Percentiles rank a stretch among this genome's conserved stretches.
Evolutionary conservation across 2,113 vertebrate genomes (phyloP).

Genomic region (Scopus umbretta): DNA sequence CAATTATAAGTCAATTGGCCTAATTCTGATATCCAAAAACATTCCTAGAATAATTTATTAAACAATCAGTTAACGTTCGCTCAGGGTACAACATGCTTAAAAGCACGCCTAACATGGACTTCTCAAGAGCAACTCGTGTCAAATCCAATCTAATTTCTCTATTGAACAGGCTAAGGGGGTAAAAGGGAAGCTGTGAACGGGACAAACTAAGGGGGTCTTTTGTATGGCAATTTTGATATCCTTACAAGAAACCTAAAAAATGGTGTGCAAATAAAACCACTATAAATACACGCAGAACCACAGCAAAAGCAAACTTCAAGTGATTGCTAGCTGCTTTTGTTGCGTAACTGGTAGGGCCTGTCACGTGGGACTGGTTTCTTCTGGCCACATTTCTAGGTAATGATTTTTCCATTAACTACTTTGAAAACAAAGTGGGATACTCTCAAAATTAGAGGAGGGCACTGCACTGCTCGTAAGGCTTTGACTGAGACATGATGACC

Average conservation of each 20-base stretch:
- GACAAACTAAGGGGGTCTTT: not conserved
- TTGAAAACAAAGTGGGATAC: not conserved
- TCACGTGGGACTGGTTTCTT: not conserved
- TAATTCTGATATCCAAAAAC: not conserved
- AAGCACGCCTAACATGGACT: not conserved
- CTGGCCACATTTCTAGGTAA: not conserved
- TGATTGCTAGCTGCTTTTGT: not conserved
- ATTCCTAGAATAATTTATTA: not conserved
- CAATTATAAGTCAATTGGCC: not conserved
- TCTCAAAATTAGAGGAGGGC: not conserved
- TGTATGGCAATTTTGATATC: not conserved
- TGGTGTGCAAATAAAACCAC: not conserved
- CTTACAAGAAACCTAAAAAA: not conserved
- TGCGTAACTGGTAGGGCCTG: not conserved
- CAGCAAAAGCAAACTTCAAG: not conserved
- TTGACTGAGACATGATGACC: not conserved
- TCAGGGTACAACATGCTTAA: not conserved
- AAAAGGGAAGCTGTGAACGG: not conserved
- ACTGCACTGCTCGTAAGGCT: not conserved
- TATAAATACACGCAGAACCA: not conserved
- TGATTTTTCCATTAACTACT: conserved; percentile 8
- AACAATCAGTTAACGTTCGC: not conserved
- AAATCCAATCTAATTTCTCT: not conserved
- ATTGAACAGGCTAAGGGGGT: not conserved
- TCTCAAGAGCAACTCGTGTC: not conserved